Evolutionary conservation across 2,888 invertebrate genomes (phyloP), one percentile per base, ranked within the genome.

Genomic region (Meiosimyza decipiens): DNA sequence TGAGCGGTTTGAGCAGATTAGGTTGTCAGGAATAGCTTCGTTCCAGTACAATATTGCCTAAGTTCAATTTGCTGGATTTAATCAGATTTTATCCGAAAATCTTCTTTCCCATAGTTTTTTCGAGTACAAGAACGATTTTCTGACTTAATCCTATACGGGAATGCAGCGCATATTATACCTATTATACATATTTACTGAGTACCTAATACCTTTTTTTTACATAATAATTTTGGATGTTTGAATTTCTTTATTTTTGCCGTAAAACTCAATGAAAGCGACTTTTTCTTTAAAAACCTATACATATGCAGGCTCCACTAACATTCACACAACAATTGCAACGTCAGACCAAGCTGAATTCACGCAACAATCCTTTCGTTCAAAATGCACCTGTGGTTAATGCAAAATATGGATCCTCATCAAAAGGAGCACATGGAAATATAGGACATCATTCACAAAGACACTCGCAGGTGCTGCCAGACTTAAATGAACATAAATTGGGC

Each of bases 301-400:
- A 6, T 40, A 9, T 80, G 80, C 84, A 88, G 77, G 88, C 92
- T 75, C 93, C 93, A 15, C 89, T 97, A 82, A 95, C 96, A 65
- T 97, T 97, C 87, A 96, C 96, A 3, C 96, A 97, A 87, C 96
- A 97, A 88, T 90, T 97, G 69, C 96, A 97, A 77, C 84, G 87
- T 55, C 87, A 87, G 77, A 85, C 85, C 66, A 87, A 87, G 75
- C 82, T 86, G 4, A 86, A 82, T 77, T 85, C 85, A 52, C 83
- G 87, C 69, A 87, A 86, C 75, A 87, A 86, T 82, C 84, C 83
- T 12, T 84, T 84, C 71, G 79, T 83, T 69, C 84, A 84, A 73
- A 81, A 82, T 72, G 79, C 82, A 52, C 80, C 84, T 52, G 82
- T 86, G 78, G 79, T 83, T 13, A 85, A 81, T 76, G 82, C 85